Base-by-base conservation (phyloP, 2,888 invertebrate species). In the Zhuqinia jingwanae region DNA sequence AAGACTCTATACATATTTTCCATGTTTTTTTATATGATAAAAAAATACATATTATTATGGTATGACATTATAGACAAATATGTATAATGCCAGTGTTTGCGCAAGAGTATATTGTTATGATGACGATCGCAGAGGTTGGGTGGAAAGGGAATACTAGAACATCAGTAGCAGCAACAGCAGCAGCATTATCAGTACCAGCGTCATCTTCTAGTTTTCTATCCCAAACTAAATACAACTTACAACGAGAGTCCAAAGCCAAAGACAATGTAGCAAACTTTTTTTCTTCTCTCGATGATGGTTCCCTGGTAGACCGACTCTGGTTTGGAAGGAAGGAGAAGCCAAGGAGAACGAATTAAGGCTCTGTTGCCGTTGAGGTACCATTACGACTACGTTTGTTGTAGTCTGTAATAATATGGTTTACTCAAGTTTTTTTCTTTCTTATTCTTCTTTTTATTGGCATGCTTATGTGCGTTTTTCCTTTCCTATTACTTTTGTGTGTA, bases 201-300 rank as follows among this genome's bases (percentile, higher is more conserved):
- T 58, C 58, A 25, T 78, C 17, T 27, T 45, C 45, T 63, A 53
- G 27, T 77, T 60, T 50, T 10, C 73, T 10, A 77, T 63, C 27
- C 36, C 47, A 45, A 79, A 63, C 78, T 79, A 79, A 79, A 79
- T 79, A 65, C 78, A 63, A 79, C 45, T 60, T 79, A 60, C 56
- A 42, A 76, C 65, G 36, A 65, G 36, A 65, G 20, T 65, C 36
- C 36, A 36, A 36, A 36, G 36, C 3, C 36, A 36, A 77, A 58
- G 42, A 76, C 60, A 77, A 56, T 60, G 77, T 45, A 77, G 60
- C 77, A 60, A 77, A 60, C 22, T 60, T 77, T 76, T 45, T 27
- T 13, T 75, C 53, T 77, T 76, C 27, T 27, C n/a, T 75, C 53
- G 27, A 8, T 53, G 53, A 17, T 60, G 77, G 42, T 60, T 36